These are phyloP conservation scores for Phenganax marumi DNA, from an alignment of 92 coral and sea anemone genomes.

Conservation along the genomic window DNA sequence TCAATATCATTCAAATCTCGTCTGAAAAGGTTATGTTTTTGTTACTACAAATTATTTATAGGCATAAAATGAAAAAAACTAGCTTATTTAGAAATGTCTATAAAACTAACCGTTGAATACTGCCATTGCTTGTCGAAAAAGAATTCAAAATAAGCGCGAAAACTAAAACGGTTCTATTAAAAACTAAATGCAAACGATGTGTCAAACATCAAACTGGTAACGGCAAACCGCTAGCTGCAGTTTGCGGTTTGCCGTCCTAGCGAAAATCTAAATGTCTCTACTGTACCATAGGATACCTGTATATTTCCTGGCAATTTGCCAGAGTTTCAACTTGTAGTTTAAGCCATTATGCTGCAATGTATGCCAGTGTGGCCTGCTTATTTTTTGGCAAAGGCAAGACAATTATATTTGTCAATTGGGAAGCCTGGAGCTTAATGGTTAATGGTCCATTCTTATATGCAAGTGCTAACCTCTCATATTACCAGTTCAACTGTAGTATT, in stretches of 20 bases:
- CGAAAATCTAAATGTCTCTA: neutral
- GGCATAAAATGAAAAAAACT: neutral
- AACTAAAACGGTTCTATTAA: neutral
- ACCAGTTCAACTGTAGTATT: no score
- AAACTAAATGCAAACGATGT: neutral
- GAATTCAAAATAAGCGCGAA: neutral
- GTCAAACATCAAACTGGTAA: neutral
- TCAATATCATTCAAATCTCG: neutral
- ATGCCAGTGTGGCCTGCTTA: no score
- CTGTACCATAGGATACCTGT: no score
- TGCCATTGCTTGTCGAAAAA: slow-evolving; percentile 4
- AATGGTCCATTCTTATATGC: no score
- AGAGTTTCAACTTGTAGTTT: no score
- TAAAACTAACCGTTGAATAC: slow-evolving; percentile 9
- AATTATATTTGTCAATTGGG: no score
- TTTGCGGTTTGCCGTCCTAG: neutral
- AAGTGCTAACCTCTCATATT: no score
- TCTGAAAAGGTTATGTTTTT: neutral
- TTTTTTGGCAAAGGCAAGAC: no score
- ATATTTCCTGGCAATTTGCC: no score
- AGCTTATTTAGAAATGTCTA: neutral
- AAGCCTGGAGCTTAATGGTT: no score
- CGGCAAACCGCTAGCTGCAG: slow-evolving; percentile 1
- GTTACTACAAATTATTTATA: neutral
- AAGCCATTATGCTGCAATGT: no score